Conservation (phyloP, 2,113 vertebrate genomes). For the Labeo rohita region DNA sequence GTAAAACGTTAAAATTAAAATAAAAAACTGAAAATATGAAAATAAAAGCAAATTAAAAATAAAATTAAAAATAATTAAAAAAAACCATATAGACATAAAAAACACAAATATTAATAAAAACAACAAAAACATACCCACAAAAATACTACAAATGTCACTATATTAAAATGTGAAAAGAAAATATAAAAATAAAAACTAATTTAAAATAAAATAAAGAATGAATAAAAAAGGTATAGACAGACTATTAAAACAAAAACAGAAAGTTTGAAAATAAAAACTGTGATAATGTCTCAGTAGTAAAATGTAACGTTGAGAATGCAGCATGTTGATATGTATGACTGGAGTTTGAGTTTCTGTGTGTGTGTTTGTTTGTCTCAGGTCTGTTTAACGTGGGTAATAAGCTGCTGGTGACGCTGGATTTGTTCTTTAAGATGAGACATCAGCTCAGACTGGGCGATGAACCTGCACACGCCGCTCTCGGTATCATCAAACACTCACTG, state of each 20-base stretch:
- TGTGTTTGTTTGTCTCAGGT: constrained; percentile 73
- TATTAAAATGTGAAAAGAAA: neutral
- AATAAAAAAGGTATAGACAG: neutral
- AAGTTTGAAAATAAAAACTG: neutral
- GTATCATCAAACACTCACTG: constrained; percentile 69
- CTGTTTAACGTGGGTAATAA: constrained; percentile 96
- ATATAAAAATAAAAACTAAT: neutral
- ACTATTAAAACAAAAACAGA: neutral
- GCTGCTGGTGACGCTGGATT: constrained; percentile 91
- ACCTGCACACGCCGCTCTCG: constrained; percentile 78
- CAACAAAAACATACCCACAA: too few relatives aligned
- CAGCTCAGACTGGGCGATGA: constrained; percentile 87
- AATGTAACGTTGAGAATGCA: neutral
- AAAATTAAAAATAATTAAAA: neutral
- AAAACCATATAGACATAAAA: neutral
- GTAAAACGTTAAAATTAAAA: neutral
- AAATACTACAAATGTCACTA: neutral
- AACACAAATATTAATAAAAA: neutral
- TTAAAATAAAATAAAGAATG: neutral
- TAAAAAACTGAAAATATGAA: neutral
- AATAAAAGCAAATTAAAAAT: neutral
- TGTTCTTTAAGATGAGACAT: constrained; percentile 89
- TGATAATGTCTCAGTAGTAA: neutral
- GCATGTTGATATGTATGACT: neutral
- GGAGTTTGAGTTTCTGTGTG: neutral